Percentiles rank a stretch among this genome's conserved stretches.
These are phyloP conservation scores for Limnothrissa miodon DNA, from an alignment of 2,113 vertebrate species.

Conservation along the genomic window DNA sequence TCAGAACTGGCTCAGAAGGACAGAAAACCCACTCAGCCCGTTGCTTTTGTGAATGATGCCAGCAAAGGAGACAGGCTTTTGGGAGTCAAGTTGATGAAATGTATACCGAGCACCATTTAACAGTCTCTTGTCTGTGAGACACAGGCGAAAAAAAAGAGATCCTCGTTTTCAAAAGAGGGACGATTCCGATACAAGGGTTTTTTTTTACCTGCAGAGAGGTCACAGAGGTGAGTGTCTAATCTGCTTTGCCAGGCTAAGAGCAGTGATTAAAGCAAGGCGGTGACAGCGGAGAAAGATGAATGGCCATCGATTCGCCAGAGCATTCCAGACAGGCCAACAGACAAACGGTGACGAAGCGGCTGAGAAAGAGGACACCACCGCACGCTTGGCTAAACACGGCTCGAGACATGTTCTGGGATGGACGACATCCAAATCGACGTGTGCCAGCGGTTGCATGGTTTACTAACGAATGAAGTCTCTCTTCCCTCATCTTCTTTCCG, in stretches of 20 bases:
- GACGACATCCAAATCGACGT: constrained; percentile 28
- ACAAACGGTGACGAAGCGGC: constrained; percentile 22
- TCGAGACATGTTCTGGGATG: constrained; percentile 9
- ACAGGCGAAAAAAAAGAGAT: background rate
- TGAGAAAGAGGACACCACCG: background rate
- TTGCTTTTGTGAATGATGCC: constrained; percentile 5
- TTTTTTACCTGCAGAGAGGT: background rate
- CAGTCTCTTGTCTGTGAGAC: background rate
- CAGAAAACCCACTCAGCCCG: background rate
- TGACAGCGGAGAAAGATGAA: constrained; percentile 6
- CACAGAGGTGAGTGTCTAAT: background rate
- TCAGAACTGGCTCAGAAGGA: background rate
- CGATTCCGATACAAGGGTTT: background rate
- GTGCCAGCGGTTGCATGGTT: constrained; percentile 20
- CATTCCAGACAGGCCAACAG: constrained; percentile 33
- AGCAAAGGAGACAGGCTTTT: background rate
- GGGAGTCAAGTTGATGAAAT: background rate
- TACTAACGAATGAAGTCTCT: constrained; percentile 19
- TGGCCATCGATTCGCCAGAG: constrained; percentile 5
- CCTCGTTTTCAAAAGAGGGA: background rate
- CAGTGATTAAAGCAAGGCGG: constrained; percentile 1
- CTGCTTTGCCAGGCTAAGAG: background rate
- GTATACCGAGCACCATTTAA: background rate
- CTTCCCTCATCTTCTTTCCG: background rate
- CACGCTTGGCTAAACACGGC: constrained; percentile 1